Percentiles rank a stretch among this genome's conserved stretches.
Evolutionary conservation across 2,113 vertebrate species (phyloP).

Genomic region (Pandion haliaetus): DNA sequence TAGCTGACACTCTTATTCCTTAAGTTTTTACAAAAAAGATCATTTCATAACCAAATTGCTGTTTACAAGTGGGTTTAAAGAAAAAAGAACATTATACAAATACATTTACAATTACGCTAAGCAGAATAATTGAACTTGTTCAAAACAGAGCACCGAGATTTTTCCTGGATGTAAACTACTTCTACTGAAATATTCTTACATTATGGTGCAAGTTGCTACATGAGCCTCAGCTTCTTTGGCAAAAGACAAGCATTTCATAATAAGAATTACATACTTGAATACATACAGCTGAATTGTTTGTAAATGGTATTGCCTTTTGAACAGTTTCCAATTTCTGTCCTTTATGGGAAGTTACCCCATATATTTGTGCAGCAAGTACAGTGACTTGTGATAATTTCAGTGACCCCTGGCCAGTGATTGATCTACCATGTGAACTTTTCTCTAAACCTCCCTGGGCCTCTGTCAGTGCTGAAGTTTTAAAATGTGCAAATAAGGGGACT

Average conservation of each 20-base stretch:
- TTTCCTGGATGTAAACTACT: neutral
- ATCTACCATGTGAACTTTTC: neutral
- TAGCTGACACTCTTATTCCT: neutral
- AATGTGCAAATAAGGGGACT: neutral
- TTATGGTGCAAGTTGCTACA: neutral
- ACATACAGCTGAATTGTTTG: neutral
- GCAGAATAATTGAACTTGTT: neutral
- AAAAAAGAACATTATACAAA: neutral
- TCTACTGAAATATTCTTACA: neutral
- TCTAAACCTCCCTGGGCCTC: neutral
- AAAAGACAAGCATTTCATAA: neutral
- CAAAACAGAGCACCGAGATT: neutral
- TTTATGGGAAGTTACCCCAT: neutral
- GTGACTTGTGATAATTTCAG: neutral
- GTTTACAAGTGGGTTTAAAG: neutral
- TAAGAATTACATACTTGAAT: neutral
- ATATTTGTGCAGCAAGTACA: neutral
- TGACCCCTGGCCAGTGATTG: neutral
- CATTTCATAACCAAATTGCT: neutral
- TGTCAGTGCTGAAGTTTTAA: conserved; percentile 21
- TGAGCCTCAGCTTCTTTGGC: rapidly evolving
- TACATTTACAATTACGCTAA: neutral
- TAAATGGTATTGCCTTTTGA: neutral
- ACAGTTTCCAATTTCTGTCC: neutral
- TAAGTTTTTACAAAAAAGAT: neutral